Percentiles rank a stretch among this genome's conserved stretches.
phyloP scores from a whole-genome alignment of 2,113 vertebrate species.

The Rhynchomys soricoides region DNA sequence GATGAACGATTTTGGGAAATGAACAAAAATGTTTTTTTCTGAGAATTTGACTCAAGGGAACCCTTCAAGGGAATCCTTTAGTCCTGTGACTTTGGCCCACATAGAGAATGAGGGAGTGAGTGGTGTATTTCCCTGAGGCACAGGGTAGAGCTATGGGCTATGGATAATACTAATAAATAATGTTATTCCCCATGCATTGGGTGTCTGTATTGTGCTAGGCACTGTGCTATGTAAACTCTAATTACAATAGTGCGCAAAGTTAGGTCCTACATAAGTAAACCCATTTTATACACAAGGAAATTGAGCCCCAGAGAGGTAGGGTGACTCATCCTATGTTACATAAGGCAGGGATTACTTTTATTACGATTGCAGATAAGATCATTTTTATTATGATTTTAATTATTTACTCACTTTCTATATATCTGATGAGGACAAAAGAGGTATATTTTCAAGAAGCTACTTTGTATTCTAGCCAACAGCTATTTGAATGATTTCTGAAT shows the following conservation, averaged over 20 bases:
- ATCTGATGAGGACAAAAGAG: not conserved
- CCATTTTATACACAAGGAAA: not conserved
- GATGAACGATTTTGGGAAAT: not conserved
- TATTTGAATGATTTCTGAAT: not conserved
- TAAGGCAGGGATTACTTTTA: not conserved
- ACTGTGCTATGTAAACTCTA: not conserved
- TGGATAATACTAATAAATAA: no score
- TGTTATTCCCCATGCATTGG: no score
- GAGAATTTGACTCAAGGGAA: not conserved
- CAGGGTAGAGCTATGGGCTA: not conserved
- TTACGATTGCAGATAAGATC: not conserved
- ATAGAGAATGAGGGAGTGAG: not conserved
- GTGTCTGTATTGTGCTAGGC: not conserved
- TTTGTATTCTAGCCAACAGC: constrained; percentile 3
- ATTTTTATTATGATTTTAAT: not conserved
- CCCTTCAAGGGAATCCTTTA: no score
- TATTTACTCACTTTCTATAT: not conserved
- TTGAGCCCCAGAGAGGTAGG: not conserved
- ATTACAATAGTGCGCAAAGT: not conserved
- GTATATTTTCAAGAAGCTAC: not conserved
- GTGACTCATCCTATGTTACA: not conserved
- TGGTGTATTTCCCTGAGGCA: not conserved
- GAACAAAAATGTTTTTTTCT: not conserved
- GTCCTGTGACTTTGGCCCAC: not conserved
- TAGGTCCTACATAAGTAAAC: not conserved